Base-by-base conservation (phyloP, 2,113 vertebrate genomes). In the Lagopus muta region DNA sequence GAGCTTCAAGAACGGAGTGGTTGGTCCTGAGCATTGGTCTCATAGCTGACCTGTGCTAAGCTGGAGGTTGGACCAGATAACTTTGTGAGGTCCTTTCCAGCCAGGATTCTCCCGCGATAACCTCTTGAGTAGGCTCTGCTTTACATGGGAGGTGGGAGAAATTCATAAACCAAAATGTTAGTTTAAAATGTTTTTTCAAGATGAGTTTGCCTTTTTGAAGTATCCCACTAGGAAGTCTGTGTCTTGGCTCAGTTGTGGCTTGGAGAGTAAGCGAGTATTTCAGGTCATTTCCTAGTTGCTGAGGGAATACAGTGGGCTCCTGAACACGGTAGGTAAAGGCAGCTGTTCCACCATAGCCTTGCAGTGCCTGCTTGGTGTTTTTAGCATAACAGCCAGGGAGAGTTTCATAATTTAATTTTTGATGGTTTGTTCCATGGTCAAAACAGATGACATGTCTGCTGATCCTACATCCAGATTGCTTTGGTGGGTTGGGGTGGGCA, bases 171-270 rank as follows among this genome's bases (percentile, higher is more conserved):
- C 30, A 65, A 43, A 28, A 43, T 13, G 40, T 45, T 66, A 32
- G 64, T 43, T 43, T 15, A 30, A 15, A 60, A 8, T 20, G 25
- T 52, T 25, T 43, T 22, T 45, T 65, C 14, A 66, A 43, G 30
- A 20, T 20, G 11, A 6, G 8, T 66, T 55, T 34, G 25, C 5
- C 21, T 55, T 82, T 50, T 67, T 38, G 30, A 73, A 64, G 72
- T 15, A n/a, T 10, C 21, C 84, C 47, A 3, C 57, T 36, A 16
- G 28, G n/a, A 22, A 47, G 22, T 6, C 22, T 0, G 2, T 8
- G 48, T 27, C 43, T 73, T 36, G 19, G 8, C 61, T 45, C 47
- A 28, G 24, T 9, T 38, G 9, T 60, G 21, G 52, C 15, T 50
- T 38, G 43, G 60, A 32, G 11, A 40, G 22, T 22, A 36, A n/a